A percentile compares a stretch with the other conserved stretches of the same genome.
Conservation (phyloP, 2,113 vertebrate genomes). For the Spizaetus ornatus region DNA sequence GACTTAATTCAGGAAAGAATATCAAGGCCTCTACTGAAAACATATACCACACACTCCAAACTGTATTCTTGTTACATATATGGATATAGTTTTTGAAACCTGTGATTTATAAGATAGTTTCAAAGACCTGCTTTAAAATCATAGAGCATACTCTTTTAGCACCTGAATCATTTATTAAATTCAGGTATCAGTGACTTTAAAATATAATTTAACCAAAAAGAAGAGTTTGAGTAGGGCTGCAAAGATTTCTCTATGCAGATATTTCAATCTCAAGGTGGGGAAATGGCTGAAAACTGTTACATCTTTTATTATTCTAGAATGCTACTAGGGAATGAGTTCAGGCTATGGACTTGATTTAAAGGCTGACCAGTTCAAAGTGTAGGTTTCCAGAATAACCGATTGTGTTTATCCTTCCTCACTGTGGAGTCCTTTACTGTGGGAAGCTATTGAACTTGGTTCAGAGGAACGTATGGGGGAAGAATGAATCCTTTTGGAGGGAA, state of each 20-base stretch:
- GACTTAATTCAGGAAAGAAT: slow-evolving; percentile 21
- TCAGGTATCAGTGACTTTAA: slow-evolving; percentile 23
- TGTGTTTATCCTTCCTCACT: neutral
- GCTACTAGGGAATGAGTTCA: neutral
- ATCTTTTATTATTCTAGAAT: neutral
- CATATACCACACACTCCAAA: neutral
- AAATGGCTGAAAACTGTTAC: slow-evolving; percentile 6
- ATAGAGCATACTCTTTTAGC: neutral
- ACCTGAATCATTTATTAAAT: slow-evolving; percentile 56
- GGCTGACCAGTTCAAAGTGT: neutral
- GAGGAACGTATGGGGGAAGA: neutral
- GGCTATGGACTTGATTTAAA: neutral
- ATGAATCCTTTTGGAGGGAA: neutral
- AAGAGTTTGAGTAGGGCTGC: neutral
- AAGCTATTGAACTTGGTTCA: neutral
- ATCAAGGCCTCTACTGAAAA: neutral
- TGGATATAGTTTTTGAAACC: slow-evolving; percentile 8
- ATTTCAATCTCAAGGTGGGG: neutral
- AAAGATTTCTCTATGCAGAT: neutral
- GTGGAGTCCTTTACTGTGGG: neutral
- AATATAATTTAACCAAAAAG: slow-evolving; percentile 32
- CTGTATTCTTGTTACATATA: neutral
- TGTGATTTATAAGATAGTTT: neutral
- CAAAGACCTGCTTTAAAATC: slow-evolving; percentile 48
- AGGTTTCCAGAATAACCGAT: neutral